A percentile compares a stretch with the other conserved stretches of the same genome.
These are phyloP conservation scores for Stomorhina lunata DNA, from an alignment of 2,888 invertebrate genomes.

Conservation along the genomic window DNA sequence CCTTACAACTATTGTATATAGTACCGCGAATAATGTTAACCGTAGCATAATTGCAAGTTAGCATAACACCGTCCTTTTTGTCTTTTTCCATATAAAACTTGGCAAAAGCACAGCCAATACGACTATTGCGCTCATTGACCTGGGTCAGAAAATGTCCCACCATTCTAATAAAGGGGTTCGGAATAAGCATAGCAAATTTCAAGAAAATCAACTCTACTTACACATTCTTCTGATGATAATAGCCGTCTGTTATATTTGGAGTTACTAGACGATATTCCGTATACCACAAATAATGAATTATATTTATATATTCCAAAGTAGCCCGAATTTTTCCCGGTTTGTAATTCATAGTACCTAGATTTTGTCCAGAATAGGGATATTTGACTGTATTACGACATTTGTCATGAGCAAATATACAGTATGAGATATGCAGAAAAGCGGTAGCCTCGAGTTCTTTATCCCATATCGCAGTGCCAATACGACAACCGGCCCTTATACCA, in stretches of 20 bases:
- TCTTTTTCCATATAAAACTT: conserved; percentile 55
- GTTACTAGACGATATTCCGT: conserved; percentile 4
- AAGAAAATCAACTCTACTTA: neutral
- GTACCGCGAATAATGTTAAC: conserved; percentile 70
- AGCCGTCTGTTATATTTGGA: conserved; percentile 14
- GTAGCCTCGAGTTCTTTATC: conserved; percentile 69
- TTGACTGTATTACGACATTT: conserved; percentile 71
- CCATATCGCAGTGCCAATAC: conserved; percentile 72
- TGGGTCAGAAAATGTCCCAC: conserved; percentile 71
- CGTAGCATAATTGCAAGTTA: conserved; percentile 72
- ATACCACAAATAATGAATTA: conserved; percentile 27
- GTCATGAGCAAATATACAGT: conserved; percentile 71
- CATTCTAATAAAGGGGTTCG: conserved; percentile 61
- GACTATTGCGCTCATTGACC: conserved; percentile 71
- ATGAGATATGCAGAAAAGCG: conserved; percentile 70
- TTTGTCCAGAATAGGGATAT: conserved; percentile 71
- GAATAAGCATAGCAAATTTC: neutral
- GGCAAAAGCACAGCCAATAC: conserved; percentile 70
- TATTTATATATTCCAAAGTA: conserved; percentile 2
- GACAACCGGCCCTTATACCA: conserved; percentile 67
- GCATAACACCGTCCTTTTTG: conserved; percentile 53
- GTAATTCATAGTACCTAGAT: conserved; percentile 68
- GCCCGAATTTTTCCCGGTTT: neutral
- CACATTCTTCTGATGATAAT: conserved; percentile 2
- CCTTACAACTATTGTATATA: conserved; percentile 69